Conservation (phyloP, 2,797 vertebrate genomes). For the Oreochromis mossambicus region DNA sequence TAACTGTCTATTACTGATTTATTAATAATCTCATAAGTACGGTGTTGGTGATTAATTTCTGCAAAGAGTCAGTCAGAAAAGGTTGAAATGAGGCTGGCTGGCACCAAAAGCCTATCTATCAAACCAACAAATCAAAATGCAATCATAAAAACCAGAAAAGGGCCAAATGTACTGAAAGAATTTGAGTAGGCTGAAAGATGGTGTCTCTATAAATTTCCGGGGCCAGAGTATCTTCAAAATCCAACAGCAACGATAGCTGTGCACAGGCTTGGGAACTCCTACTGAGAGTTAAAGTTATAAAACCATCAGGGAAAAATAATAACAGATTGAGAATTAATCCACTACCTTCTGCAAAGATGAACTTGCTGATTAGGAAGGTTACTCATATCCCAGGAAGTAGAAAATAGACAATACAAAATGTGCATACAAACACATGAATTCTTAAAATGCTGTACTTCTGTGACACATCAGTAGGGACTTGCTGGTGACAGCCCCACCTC, state of each 20-base stretch:
- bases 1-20: slow-evolving; percentile 56
- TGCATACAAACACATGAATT: slow-evolving; percentile 58
- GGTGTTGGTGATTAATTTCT: slow-evolving; percentile 53
- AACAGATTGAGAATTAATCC: neutral
- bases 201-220: slow-evolving; percentile 16
- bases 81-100: slow-evolving; percentile 47
- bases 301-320: neutral
- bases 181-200: slow-evolving; percentile 2
- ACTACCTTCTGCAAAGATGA: neutral
- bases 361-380: slow-evolving; percentile 13
- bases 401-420: slow-evolving; percentile 28
- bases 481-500: slow-evolving; percentile 54
- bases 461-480: slow-evolving; percentile 40
- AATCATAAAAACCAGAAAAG: slow-evolving; percentile 39
- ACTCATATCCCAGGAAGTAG: slow-evolving; percentile 1
- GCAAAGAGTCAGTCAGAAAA: slow-evolving; percentile 31
- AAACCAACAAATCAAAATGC: slow-evolving; percentile 63
- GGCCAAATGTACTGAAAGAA: slow-evolving; percentile 1
- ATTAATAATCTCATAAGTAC: slow-evolving; percentile 62
- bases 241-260: neutral
- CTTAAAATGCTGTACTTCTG: slow-evolving; percentile 30
- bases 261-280: neutral
- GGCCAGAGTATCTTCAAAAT: neutral
- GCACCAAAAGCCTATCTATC: slow-evolving; percentile 48
- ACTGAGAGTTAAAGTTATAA: neutral